phyloP scores from a whole-genome alignment of 1,140 invertebrate genomes.

The Latrodectus geometricus region DNA sequence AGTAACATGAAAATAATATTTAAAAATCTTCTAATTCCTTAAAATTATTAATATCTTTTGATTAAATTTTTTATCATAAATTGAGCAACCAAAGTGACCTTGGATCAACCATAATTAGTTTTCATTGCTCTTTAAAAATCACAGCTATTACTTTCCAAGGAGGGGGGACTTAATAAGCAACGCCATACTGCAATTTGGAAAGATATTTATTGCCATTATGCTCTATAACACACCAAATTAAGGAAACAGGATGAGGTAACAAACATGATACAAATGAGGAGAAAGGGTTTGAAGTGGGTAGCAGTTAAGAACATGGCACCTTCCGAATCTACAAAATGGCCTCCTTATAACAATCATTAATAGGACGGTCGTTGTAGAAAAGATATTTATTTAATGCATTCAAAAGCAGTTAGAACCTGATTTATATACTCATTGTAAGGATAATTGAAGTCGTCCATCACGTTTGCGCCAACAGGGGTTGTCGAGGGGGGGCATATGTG shows the following conservation, averaged over 20 bases:
- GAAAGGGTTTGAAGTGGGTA: neutral
- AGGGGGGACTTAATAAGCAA: neutral
- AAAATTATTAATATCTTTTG: too few species aligned
- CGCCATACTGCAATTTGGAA: neutral
- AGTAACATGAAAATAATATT: too few species aligned
- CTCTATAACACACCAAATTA: neutral
- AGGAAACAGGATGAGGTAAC: neutral
- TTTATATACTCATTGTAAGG: slow-evolving; percentile 25
- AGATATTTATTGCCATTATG: neutral
- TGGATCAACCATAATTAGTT: too few species aligned
- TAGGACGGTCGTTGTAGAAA: slow-evolving; percentile 3
- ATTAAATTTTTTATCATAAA: too few species aligned
- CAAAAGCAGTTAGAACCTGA: slow-evolving; percentile 1
- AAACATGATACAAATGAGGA: neutral
- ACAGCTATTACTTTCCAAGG: too few species aligned
- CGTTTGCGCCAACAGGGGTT: slow-evolving; percentile 3
- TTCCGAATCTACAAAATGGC: slow-evolving; percentile 16
- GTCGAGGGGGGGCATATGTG: neutral
- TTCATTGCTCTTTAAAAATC: too few species aligned
- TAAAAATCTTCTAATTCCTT: too few species aligned
- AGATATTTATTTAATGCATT: slow-evolving; percentile 48
- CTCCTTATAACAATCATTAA: slow-evolving; percentile 43
- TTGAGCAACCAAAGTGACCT: too few species aligned
- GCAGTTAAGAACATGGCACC: neutral
- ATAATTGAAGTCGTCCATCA: slow-evolving; percentile 35